Conservation (phyloP, 2,888 invertebrate genomes). For the Parapristionchus giblindavisi region DNA sequence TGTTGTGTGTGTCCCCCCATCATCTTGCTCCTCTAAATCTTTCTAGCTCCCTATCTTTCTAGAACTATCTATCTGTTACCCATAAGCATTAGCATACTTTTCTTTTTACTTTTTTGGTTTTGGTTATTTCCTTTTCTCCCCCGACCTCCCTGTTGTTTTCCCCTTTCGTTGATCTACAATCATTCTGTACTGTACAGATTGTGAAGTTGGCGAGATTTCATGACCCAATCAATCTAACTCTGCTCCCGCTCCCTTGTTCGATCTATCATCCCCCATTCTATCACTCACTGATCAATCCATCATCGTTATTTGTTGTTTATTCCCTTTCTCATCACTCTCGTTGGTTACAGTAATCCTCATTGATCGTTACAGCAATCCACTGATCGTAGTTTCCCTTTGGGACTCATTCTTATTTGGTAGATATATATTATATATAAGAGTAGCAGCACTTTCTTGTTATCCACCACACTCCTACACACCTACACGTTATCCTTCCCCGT, state of each 20-base stretch:
- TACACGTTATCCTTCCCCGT: too few species aligned
- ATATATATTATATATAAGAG: neutral
- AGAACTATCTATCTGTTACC: neutral
- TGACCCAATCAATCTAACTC: neutral
- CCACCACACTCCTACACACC: too few species aligned
- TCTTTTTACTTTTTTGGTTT: neutral
- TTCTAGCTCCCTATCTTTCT: neutral
- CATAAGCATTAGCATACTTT: neutral
- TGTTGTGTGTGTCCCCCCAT: neutral
- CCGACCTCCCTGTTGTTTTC: slow-evolving; percentile 18
- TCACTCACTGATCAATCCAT: slow-evolving; percentile 5
- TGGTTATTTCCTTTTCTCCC: slow-evolving; percentile 32
- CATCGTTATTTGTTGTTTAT: neutral
- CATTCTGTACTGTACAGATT: neutral
- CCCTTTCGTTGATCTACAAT: neutral
- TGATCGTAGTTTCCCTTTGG: neutral
- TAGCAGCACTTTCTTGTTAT: too few species aligned
- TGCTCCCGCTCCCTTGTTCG: neutral
- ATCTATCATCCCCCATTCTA: neutral
- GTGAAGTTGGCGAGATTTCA: neutral
- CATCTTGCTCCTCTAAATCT: neutral
- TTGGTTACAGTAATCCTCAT: neutral
- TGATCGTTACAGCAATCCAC: neutral
- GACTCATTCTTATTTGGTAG: neutral
- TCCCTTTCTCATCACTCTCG: neutral